Evolutionary conservation across 2,113 vertebrate genomes (phyloP), one percentile per base, ranked within the genome.

Genomic region (Tringa solitaria): DNA sequence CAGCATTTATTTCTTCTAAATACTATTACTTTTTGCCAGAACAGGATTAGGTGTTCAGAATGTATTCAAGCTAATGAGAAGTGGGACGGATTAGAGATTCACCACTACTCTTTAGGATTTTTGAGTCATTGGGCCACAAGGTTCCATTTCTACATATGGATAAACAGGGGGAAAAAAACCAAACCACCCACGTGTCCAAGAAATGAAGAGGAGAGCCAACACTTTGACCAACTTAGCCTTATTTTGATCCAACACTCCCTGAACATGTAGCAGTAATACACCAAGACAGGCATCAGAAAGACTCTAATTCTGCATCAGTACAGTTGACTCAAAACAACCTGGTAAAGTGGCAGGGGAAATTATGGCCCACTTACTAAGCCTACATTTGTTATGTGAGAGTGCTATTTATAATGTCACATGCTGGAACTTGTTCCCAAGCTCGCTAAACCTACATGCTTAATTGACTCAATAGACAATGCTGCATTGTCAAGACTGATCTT

Each of bases 331-430:
- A 88, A 87, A 97, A 93, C 97, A 97, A 90, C 56, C 90, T 75
- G 70, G 88, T 96, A 93, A 97, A 97, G 96, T 96, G 96, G 89
- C 92, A 93, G 97, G 96, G 96, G 95, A 97, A 98, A 98, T 98
- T 97, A 98, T 96, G 95, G 97, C 95, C 98, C 98, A 98, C 98
- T 98, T 98, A 98, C 97, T 98, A 98, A 98, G 97, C 95, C 96
- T 94, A 93, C 93, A 96, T 98, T 98, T 98, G 98, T 98, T 98
- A 98, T 98, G 94, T 83, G 97, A 97, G 97, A 97, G 96, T 89
- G 97, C 98, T 99, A 99, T 99, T 99, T 99, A 98, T 98, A 99
- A 98, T 95, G 97, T 97, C 97, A 98, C 98, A 98, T 98, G 97
- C 97, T 97, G 96, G 84, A 96, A 96, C 97, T 97, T 97, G 97